Base-by-base conservation (phyloP, 2,113 vertebrate genomes). In the Dipodomys spectabilis region DNA sequence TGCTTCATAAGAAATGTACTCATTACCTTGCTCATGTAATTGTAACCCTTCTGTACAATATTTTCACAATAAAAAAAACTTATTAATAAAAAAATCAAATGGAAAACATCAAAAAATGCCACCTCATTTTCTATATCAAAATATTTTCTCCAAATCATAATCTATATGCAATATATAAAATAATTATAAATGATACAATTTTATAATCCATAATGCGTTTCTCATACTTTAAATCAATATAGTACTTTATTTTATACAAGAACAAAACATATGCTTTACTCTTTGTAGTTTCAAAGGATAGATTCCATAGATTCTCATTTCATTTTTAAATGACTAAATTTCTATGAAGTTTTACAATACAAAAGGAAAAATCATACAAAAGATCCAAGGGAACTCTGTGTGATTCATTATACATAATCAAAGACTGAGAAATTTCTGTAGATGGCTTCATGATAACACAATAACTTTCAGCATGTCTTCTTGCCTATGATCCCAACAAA, bases 231-330 rank as follows among this genome's bases (percentile, higher is more conserved):
- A 49, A 30, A 53, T 27, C 12, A 53, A 65, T 44, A 57, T 20
- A 82, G 2, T 64, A 74, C 12, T 44, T 32, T 20, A 35, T 80
- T 86, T 86, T 72, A 35, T 2, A 44, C 77, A 23, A 60, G 27
- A 23, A n/a, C 1, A 49, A 62, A 81, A 45, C 5, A 16, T 78
- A 60, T 7, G 12, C 28, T 80, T 77, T 53, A 30, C 9, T 71
- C 4, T 30, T 79, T 86, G 92, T 81, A 86, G 81, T 64, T 92
- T 95, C 44, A 74, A 65, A 8, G 73, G 23, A 78, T 44, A 79
- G 18, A 65, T 39, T 60, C 6, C 10, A 90, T 45, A 25, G 0
- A 49, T 75, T 71, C 11, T 81, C 35, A 82, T 79, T 1, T 72
- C 77, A 67, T 74, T 30, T 62, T 64, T 35, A 83, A 85, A 62